Evolutionary conservation across 1,140 invertebrate species (phyloP).

Genomic region (Branchinecta lynchi): DNA sequence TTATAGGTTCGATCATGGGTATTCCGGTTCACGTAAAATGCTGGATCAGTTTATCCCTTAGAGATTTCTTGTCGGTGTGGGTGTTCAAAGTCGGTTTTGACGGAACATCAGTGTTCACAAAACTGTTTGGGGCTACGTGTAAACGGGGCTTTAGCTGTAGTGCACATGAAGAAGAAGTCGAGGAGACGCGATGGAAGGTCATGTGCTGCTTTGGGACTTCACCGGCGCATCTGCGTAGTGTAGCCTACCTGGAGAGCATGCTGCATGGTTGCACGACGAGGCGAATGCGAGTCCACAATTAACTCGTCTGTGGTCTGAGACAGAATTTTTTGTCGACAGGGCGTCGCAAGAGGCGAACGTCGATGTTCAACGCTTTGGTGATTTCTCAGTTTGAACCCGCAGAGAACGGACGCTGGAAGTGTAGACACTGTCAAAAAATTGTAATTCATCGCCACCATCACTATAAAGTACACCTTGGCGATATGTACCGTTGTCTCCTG

Average conservation of each 20-base stretch:
- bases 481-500: neutral
- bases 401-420: constrained; percentile 2
- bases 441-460: constrained; percentile 7
- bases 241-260: neutral
- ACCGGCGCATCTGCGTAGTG: neutral
- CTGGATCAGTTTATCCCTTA: no score
- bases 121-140: no score
- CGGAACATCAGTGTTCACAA: no score
- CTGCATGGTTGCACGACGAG: neutral
- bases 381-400: constrained; percentile 9
- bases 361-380: constrained; percentile 8
- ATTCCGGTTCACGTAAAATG: no score
- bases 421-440: constrained; percentile 1
- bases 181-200: no score
- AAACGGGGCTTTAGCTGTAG: no score
- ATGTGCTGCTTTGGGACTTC: no score
- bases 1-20: no score
- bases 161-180: no score
- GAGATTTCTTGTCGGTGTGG: no score
- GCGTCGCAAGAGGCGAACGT: neutral
- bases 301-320: constrained; percentile 11
- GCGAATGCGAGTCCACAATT: neutral
- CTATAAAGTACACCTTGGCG: neutral
- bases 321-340: constrained; percentile 9
- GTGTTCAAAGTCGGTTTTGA: no score